Conservation (phyloP, 2,113 vertebrate genomes). For the Smithornis capensis region DNA sequence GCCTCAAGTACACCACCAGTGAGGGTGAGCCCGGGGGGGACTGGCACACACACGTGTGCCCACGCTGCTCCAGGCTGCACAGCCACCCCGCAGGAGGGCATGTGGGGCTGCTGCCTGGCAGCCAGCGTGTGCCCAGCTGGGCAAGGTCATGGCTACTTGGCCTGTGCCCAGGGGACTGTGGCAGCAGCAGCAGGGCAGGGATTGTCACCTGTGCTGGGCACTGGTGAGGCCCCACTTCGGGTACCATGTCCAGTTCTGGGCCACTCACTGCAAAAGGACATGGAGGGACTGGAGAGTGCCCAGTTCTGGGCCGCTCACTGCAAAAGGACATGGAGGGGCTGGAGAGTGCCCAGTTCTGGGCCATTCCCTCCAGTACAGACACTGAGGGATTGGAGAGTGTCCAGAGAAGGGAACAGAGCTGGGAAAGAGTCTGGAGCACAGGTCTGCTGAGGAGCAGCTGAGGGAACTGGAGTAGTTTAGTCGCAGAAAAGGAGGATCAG, state of each 20-base stretch:
- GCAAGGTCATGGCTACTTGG: neutral
- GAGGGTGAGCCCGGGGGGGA: constrained; percentile 74
- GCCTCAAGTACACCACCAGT: constrained; percentile 82
- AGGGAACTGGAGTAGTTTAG: neutral
- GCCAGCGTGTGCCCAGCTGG: neutral
- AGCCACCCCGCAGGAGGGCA: neutral
- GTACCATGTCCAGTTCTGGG: too few species aligned
- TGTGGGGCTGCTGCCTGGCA: neutral
- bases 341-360: neutral
- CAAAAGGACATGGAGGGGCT: too few species aligned
- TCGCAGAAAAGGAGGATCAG: neutral
- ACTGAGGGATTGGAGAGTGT: neutral
- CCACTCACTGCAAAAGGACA: neutral
- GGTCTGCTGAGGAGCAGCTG: neutral
- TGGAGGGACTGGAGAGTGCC: too few species aligned
- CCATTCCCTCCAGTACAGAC: fast-evolving
- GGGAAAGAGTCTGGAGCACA: neutral
- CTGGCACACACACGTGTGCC: too few species aligned
- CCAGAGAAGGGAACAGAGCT: neutral
- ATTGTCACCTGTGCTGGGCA: neutral
- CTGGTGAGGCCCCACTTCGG: neutral
- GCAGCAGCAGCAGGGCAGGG: neutral
- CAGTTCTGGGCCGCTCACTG: neutral
- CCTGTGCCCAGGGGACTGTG: fast-evolving
- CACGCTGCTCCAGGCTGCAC: neutral